Evolutionary conservation across 2,888 invertebrate genomes (phyloP).

Genomic region (Apamea epomidion): DNA sequence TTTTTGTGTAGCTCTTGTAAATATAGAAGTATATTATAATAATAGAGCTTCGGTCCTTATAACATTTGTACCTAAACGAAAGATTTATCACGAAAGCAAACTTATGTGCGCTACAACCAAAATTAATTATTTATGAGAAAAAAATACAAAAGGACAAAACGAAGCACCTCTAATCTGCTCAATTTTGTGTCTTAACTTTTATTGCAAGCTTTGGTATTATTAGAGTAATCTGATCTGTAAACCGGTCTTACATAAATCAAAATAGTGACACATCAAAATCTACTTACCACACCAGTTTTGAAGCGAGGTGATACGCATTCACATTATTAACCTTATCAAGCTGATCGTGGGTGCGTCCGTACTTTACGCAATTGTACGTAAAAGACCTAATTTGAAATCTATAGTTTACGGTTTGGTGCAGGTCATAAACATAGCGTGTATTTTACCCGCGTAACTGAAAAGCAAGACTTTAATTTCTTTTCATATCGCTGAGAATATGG

Average conservation of each 20-base stretch:
- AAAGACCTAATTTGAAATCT: constrained; percentile 39
- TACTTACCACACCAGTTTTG: constrained; percentile 22
- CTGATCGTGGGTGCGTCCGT: constrained; percentile 43
- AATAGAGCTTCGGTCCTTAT: background rate
- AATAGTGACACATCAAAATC: constrained; percentile 12
- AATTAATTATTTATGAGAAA: background rate
- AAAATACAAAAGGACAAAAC: background rate
- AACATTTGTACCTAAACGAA: background rate
- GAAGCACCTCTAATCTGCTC: background rate
- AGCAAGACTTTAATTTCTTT: background rate
- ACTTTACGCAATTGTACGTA: constrained; percentile 35
- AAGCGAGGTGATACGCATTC: constrained; percentile 25
- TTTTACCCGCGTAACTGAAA: fast-evolving
- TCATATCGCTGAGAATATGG: background rate
- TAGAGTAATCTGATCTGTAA: background rate
- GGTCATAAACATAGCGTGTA: background rate
- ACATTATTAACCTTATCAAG: constrained; percentile 31
- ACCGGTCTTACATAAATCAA: background rate
- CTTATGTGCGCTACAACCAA: background rate
- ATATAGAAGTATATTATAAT: background rate
- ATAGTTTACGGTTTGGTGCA: constrained; percentile 9
- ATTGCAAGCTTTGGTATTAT: background rate
- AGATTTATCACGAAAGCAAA: background rate
- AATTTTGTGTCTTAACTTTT: background rate
- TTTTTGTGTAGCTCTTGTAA: background rate